phyloP scores from a whole-genome alignment of 2,113 vertebrate genomes.

The Emydocephalus ijimae region DNA sequence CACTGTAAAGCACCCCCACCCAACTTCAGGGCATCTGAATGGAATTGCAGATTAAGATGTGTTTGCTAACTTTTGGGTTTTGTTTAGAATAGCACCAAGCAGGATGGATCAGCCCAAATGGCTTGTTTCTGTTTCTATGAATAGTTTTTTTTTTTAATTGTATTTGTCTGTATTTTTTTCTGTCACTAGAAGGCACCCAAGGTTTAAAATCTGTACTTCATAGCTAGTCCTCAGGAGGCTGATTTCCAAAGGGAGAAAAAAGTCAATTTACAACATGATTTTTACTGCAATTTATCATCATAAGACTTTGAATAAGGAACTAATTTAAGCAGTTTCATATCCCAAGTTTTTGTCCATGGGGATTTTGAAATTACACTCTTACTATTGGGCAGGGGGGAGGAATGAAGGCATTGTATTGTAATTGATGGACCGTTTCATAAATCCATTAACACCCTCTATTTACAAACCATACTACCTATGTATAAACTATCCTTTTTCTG shows the following conservation, averaged over 20 bases:
- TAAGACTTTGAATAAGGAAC: neutral
- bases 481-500: neutral
- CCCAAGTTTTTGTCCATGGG: neutral
- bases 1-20: no score
- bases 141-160: neutral
- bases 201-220: neutral
- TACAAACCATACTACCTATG: neutral
- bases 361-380: neutral
- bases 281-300: neutral
- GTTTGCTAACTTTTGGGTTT: neutral
- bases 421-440: neutral
- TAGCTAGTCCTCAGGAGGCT: neutral
- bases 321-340: neutral
- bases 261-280: neutral
- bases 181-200: neutral
- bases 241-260: neutral
- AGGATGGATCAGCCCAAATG: neutral
- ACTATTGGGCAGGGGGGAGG: neutral
- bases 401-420: neutral
- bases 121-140: neutral
- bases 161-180: neutral
- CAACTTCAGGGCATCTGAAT: neutral
- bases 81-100: neutral
- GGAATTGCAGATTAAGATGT: neutral
- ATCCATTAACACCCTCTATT: neutral